phyloP scores from a whole-genome alignment of 1,140 invertebrate species.

The Reticulitermes speratus region DNA sequence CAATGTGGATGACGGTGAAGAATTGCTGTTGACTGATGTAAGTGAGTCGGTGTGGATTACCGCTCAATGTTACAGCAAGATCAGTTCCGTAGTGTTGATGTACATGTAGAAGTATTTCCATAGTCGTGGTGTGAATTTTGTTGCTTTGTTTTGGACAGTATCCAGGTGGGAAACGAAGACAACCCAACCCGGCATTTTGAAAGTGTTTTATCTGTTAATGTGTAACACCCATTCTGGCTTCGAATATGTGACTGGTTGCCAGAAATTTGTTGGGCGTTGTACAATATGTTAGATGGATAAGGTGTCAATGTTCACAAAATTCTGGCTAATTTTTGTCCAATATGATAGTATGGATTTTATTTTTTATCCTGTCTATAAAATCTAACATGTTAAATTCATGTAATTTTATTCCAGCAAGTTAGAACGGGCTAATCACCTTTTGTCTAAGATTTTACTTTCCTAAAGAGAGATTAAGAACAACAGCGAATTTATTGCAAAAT shows the following conservation, averaged over 20 bases:
- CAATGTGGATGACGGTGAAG: slow-evolving; percentile 94
- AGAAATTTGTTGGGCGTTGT: neutral
- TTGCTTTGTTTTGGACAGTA: neutral
- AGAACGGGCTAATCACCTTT: too few relatives aligned
- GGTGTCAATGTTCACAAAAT: too few relatives aligned
- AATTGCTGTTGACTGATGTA: slow-evolving; percentile 92
- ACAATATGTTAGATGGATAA: neutral
- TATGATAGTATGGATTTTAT: too few relatives aligned
- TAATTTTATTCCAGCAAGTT: too few relatives aligned
- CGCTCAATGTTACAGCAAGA: neutral
- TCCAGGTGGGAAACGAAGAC: slow-evolving; percentile 2
- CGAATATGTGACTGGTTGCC: neutral
- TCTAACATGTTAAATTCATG: too few relatives aligned
- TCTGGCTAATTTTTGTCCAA: too few relatives aligned
- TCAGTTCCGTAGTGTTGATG: neutral
- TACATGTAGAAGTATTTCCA: neutral
- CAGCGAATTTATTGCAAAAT: too few relatives aligned
- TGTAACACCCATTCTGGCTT: neutral
- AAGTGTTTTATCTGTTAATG: neutral
- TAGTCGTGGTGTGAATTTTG: neutral
- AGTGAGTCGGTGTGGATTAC: slow-evolving; percentile 51
- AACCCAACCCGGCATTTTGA: neutral
- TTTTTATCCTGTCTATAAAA: too few relatives aligned
- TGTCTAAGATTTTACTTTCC: too few relatives aligned
- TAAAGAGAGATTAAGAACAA: too few relatives aligned